A percentile compares a stretch with the other conserved stretches of the same genome.
Conservation (phyloP, 2,888 invertebrate genomes). For the Orthosia incerta region DNA sequence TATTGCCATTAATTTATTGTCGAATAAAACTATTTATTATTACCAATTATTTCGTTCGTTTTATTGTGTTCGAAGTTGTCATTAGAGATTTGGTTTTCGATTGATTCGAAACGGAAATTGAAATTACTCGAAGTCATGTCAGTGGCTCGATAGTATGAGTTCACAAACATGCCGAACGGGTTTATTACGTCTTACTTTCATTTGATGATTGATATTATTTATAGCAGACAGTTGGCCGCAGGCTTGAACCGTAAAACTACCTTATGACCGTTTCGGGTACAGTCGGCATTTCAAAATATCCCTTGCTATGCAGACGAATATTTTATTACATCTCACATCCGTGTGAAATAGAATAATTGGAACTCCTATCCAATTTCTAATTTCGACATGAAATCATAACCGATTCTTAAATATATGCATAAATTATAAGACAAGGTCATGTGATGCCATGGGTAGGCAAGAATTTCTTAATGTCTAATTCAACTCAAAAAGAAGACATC, state of each 20-base stretch:
- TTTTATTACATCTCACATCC: slow-evolving; percentile 17
- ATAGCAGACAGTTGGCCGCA: slow-evolving; percentile 32
- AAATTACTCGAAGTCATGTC: slow-evolving; percentile 47
- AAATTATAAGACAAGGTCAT: slow-evolving; percentile 37
- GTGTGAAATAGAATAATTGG: slow-evolving; percentile 7
- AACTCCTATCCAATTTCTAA: slow-evolving; percentile 42
- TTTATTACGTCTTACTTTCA: slow-evolving; percentile 64
- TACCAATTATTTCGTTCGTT: slow-evolving; percentile 71
- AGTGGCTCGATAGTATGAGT: slow-evolving; percentile 30
- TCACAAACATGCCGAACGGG: slow-evolving; percentile 47
- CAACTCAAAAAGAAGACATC: slow-evolving; percentile 33
- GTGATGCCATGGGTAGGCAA: slow-evolving; percentile 30
- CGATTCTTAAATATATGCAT: slow-evolving; percentile 17
- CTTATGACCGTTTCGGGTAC: background rate
- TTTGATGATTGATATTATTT: slow-evolving; percentile 61
- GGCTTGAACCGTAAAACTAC: slow-evolving; percentile 23
- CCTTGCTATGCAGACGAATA: slow-evolving; percentile 1
- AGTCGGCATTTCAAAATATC: slow-evolving; percentile 7
- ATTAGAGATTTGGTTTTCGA: slow-evolving; percentile 24
- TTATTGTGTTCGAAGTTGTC: slow-evolving; percentile 60
- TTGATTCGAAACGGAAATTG: slow-evolving; percentile 49
- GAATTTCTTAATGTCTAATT: slow-evolving; percentile 32
- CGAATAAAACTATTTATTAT: slow-evolving; percentile 75
- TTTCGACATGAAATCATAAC: slow-evolving; percentile 12
- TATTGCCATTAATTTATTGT: slow-evolving; percentile 86